These are phyloP conservation scores for Anguilla rostrata DNA, from an alignment of 2,113 vertebrate genomes.

Conservation along the genomic window DNA sequence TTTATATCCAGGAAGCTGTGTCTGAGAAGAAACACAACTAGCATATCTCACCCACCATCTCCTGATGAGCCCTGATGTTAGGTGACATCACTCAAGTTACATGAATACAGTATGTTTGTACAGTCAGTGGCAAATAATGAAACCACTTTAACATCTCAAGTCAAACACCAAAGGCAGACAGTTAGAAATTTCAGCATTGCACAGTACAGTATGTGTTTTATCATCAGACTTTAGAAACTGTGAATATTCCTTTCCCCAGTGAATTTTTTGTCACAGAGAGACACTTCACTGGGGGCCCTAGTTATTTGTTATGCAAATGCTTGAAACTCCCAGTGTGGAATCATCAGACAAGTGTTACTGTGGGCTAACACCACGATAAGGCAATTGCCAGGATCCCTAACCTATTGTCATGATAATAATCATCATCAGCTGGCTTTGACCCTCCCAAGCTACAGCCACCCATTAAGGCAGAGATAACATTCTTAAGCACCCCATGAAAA, in stretches of 20 bases:
- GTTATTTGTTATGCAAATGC: neutral
- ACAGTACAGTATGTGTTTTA: too few relatives aligned
- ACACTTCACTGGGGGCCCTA: neutral
- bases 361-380: neutral
- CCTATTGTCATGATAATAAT: conserved; percentile 10
- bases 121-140: neutral
- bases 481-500: neutral
- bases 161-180: too few relatives aligned
- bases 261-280: too few relatives aligned
- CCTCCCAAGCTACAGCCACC: neutral
- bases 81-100: too few relatives aligned
- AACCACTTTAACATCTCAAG: too few relatives aligned
- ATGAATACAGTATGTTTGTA: neutral
- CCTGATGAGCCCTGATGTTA: neutral
- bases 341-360: neutral
- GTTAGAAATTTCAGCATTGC: too few relatives aligned
- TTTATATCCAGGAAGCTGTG: too few relatives aligned
- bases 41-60: too few relatives aligned
- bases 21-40: too few relatives aligned
- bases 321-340: neutral
- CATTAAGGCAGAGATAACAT: neutral
- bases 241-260: too few relatives aligned
- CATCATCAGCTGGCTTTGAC: neutral
- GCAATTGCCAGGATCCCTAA: neutral
- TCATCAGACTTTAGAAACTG: too few relatives aligned